These are phyloP conservation scores for Limnodromus scolopaceus DNA, from an alignment of 2,797 vertebrate genomes.

Conservation along the genomic window DNA sequence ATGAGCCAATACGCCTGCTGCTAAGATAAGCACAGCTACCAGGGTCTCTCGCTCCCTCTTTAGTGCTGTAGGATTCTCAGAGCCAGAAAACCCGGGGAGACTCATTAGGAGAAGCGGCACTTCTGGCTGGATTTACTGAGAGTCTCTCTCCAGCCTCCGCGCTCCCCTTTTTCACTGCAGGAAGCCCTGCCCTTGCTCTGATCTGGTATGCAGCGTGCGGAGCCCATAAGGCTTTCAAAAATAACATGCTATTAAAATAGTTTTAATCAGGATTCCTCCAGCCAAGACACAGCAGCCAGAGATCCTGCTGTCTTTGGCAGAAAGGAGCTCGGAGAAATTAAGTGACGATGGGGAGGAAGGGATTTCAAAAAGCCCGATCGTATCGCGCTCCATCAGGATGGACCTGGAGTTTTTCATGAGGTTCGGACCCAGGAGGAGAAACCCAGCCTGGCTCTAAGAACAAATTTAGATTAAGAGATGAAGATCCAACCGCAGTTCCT, in stretches of 20 bases:
- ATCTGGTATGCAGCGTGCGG: neutral
- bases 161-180: neutral
- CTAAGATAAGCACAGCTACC: neutral
- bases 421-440: neutral
- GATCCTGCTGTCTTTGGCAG: neutral
- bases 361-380: neutral
- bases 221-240: neutral
- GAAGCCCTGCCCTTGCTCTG: constrained; percentile 39
- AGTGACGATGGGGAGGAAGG: neutral
- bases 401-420: neutral
- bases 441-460: neutral
- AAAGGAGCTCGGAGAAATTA: neutral
- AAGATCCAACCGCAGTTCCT: neutral
- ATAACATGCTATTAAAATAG: neutral
- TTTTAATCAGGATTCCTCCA: constrained; percentile 43
- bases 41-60: neutral
- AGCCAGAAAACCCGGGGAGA: constrained; percentile 27
- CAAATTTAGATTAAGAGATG: neutral
- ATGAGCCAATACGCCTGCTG: neutral
- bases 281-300: constrained; percentile 20
- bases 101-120: constrained; percentile 42
- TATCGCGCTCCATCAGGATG: rapidly evolving
- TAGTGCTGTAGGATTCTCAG: neutral
- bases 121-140: neutral
- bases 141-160: neutral